A percentile compares a stretch with the other conserved stretches of the same genome.
phyloP scores from a whole-genome alignment of 1,140 invertebrate species.

The Eulimnadia texana region DNA sequence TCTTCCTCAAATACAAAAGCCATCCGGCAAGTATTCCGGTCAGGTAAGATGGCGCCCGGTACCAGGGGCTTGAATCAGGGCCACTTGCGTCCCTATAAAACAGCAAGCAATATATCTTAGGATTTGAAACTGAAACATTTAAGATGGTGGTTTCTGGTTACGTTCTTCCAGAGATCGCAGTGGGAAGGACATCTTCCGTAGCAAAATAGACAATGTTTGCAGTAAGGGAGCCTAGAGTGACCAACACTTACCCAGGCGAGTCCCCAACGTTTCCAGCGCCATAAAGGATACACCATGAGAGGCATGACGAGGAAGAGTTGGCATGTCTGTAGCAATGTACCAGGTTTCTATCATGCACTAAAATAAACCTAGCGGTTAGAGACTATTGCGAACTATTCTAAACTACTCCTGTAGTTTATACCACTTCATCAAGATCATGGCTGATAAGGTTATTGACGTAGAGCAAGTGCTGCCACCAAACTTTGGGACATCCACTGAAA shows the following conservation, averaged over 20 bases:
- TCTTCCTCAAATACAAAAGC: constrained; percentile 6
- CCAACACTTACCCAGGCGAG: background rate
- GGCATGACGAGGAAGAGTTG: constrained; percentile 54
- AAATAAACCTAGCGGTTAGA: too few relatives aligned
- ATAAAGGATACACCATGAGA: too few relatives aligned
- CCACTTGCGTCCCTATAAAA: constrained; percentile 29
- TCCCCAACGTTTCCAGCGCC: constrained; percentile 34
- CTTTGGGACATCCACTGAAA: constrained; percentile 39
- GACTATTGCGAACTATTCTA: too few relatives aligned
- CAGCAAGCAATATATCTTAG: too few relatives aligned
- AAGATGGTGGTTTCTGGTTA: too few relatives aligned
- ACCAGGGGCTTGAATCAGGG: constrained; percentile 38
- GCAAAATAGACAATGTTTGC: background rate
- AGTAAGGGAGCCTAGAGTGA: background rate
- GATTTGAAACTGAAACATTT: too few relatives aligned
- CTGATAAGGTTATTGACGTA: constrained; percentile 15
- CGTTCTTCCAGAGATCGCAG: background rate
- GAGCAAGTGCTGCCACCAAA: constrained; percentile 38
- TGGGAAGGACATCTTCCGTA: background rate
- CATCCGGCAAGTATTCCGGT: constrained; percentile 11
- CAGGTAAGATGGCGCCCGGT: constrained; percentile 34
- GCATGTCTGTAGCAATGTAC: constrained; percentile 70
- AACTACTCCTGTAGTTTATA: background rate
- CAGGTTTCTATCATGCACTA: constrained; percentile 55
- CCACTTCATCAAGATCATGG: background rate